Evolutionary conservation across 2,888 invertebrate genomes (phyloP).

Genomic region (Dendrolimus houi): DNA sequence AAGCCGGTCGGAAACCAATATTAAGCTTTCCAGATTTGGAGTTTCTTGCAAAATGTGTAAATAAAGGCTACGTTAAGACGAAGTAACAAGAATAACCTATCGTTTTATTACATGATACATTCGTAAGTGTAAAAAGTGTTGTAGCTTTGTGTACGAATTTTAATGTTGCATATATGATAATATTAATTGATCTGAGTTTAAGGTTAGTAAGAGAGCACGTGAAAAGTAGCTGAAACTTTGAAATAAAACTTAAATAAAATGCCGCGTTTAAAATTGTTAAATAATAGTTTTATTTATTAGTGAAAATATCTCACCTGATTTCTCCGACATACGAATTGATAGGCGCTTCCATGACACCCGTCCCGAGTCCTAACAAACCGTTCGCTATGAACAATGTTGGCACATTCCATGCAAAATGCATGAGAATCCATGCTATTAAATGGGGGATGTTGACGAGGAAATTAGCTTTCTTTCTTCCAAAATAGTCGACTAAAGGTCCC

Average conservation of each 20-base stretch:
- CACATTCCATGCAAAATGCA: constrained; percentile 63
- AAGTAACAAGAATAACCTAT: too few relatives aligned
- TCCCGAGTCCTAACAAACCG: constrained; percentile 69
- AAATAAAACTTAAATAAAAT: too few relatives aligned
- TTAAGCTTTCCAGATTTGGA: too few relatives aligned
- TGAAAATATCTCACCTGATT: constrained; percentile 49
- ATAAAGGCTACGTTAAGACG: too few relatives aligned
- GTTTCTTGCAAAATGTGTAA: too few relatives aligned
- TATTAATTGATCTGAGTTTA: not conserved
- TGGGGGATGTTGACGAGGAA: constrained; percentile 74
- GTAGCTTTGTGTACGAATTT: too few relatives aligned
- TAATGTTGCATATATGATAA: too few relatives aligned
- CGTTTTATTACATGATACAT: too few relatives aligned
- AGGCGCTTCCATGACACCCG: constrained; percentile 78
- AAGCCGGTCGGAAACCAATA: too few relatives aligned
- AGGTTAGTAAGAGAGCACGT: not conserved
- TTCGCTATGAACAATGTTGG: constrained; percentile 64
- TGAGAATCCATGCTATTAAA: constrained; percentile 69
- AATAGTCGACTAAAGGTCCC: constrained; percentile 70
- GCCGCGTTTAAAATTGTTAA: too few relatives aligned
- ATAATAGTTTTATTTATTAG: not conserved
- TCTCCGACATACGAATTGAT: constrained; percentile 76
- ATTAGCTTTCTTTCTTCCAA: constrained; percentile 72
- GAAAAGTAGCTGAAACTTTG: too few relatives aligned
- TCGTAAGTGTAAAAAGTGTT: too few relatives aligned